Percentiles rank a stretch among this genome's conserved stretches.
Conservation (phyloP, 2,113 vertebrate genomes). For the Sinosuthora webbiana region DNA sequence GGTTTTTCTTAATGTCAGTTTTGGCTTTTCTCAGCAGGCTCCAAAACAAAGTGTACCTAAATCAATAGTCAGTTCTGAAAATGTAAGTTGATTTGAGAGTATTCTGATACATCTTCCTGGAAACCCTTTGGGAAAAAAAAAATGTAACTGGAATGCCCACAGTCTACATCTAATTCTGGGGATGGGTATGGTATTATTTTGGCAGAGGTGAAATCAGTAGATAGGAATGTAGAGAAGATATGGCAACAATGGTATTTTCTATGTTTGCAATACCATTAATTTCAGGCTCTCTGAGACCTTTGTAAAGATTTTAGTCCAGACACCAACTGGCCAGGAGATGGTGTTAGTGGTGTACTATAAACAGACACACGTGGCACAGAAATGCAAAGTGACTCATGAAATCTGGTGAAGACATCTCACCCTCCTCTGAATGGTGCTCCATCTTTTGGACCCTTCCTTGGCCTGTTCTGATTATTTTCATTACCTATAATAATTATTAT, state of each 20-base stretch:
- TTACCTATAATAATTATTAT: neutral
- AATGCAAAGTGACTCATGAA: neutral
- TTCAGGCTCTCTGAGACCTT: neutral
- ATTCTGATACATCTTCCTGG: neutral
- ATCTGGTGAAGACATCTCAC: neutral
- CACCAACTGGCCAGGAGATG: conserved; percentile 49
- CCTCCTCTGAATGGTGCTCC: neutral
- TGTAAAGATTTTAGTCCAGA: neutral
- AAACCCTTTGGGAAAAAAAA: neutral
- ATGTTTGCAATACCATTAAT: neutral
- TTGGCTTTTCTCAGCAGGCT: neutral
- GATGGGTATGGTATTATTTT: neutral
- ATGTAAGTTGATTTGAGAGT: neutral
- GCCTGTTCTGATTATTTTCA: neutral
- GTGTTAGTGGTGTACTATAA: conserved; percentile 37
- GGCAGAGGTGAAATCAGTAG: neutral
- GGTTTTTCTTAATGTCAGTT: neutral
- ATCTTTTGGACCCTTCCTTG: neutral
- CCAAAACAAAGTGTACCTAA: neutral
- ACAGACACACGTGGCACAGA: neutral
- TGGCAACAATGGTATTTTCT: neutral
- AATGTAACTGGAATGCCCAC: neutral
- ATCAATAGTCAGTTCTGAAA: neutral
- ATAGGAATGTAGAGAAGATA: neutral
- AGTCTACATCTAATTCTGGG: neutral